Base-by-base conservation (phyloP, 2,888 invertebrate species). In the Chouioia cunea region DNA sequence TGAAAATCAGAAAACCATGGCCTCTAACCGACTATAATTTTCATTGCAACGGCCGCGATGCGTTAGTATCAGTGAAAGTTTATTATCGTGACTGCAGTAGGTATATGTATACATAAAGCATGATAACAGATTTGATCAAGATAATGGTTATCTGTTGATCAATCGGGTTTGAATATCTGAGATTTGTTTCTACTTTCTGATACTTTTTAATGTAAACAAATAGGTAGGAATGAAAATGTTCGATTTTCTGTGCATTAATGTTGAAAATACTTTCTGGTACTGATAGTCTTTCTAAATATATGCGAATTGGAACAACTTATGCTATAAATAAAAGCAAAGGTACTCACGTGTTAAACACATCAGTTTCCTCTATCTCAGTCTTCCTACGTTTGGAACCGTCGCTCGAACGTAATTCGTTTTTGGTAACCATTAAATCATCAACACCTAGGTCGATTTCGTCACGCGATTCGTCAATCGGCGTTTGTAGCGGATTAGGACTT, bases 261-360 rank as follows among this genome's bases (percentile, higher is more conserved):
- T n/a, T n/a, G n/a, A n/a, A n/a, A n/a, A n/a, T n/a, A n/a, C n/a
- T n/a, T n/a, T n/a, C n/a, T n/a, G n/a, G n/a, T n/a, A n/a, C n/a
- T n/a, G n/a, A n/a, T n/a, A n/a, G n/a, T n/a, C n/a, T n/a, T n/a
- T n/a, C n/a, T n/a, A n/a, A n/a, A n/a, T n/a, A n/a, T n/a, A n/a
- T n/a, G n/a, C n/a, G n/a, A n/a, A n/a, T n/a, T n/a, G n/a, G n/a
- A n/a, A n/a, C n/a, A n/a, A n/a, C n/a, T n/a, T n/a, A n/a, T n/a
- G n/a, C n/a, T n/a, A n/a, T n/a, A n/a, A n/a, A n/a, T n/a, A 20
- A 23, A 44, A 23, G 46, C n/a, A 12, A 44, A 12, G 12, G n/a
- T 1, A 47, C 80, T 81, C 67, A 82, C 81, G 82, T 83, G 71
- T 81, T 83, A 71, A 83, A 84, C 10, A 79, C 75, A 15, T 81